Evolutionary conservation across 2,888 invertebrate genomes (phyloP).

Genomic region (Hartigia nigra): DNA sequence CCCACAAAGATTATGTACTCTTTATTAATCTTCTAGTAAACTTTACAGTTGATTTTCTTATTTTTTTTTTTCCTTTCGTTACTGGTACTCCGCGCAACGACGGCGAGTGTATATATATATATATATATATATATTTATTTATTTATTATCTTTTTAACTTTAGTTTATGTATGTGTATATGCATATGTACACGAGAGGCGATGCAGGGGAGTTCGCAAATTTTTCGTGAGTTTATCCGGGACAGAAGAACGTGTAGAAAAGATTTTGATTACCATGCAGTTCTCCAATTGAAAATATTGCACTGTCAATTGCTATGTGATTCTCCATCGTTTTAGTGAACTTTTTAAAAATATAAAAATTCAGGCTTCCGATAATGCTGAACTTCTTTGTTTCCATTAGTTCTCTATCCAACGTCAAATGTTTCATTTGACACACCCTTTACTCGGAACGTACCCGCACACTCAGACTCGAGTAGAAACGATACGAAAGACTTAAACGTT

Average conservation of each 20-base stretch:
- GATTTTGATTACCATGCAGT: not conserved
- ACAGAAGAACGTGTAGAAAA: not conserved
- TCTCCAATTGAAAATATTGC: not conserved
- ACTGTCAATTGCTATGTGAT: not conserved
- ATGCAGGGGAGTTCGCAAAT: not conserved
- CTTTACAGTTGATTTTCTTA: not conserved
- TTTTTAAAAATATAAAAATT: not conserved
- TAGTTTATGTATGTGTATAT: not conserved
- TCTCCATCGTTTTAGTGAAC: not conserved
- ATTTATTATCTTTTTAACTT: not conserved
- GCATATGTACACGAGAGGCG: not conserved
- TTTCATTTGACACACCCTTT: not conserved
- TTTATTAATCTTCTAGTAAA: not conserved
- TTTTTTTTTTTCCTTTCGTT: not conserved
- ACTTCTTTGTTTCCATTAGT: not conserved
- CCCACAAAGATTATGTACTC: not conserved
- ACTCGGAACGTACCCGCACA: not conserved
- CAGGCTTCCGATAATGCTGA: not conserved
- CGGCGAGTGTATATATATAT: not conserved
- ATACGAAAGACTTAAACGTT: constrained; percentile 6
- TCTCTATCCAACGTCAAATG: not conserved
- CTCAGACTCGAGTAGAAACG: not conserved
- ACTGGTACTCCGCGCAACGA: not conserved
- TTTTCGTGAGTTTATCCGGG: not conserved
- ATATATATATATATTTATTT: not conserved